Conservation (phyloP, 2,113 vertebrate genomes). For the Cottus gobio region DNA sequence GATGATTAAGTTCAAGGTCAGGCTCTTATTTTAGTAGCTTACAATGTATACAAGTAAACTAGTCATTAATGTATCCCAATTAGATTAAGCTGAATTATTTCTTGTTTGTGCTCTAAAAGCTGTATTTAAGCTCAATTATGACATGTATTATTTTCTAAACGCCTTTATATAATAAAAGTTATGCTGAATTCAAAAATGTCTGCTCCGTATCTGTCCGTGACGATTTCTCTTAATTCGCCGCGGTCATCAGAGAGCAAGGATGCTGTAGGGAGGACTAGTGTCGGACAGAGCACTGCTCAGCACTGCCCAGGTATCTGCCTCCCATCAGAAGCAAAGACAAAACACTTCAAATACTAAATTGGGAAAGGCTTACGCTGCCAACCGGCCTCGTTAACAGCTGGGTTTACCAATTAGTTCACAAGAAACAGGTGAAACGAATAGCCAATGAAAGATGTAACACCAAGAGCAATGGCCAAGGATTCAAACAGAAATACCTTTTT, state of each 20-base stretch:
- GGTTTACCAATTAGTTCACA: neutral
- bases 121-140: too few relatives aligned
- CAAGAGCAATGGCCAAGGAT: neutral
- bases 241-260: constrained; percentile 96
- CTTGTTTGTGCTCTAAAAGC: neutral
- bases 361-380: neutral
- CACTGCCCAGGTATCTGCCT: constrained; percentile 91
- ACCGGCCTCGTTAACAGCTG: neutral
- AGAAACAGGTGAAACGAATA: neutral
- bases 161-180: too few relatives aligned
- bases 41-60: neutral
- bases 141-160: too few relatives aligned
- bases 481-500: neutral
- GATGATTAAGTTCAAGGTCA: neutral
- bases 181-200: constrained; percentile 71
- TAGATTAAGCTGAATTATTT: neutral
- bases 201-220: constrained; percentile 99
- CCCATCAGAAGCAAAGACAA: constrained; percentile 75
- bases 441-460: neutral
- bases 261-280: constrained; percentile 92
- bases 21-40: neutral
- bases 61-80: neutral
- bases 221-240: constrained; percentile 95
- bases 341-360: neutral
- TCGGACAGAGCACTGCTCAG: constrained; percentile 84